Evolutionary conservation across 2,888 invertebrate genomes (phyloP).

Genomic region (Dasypolia templi): DNA sequence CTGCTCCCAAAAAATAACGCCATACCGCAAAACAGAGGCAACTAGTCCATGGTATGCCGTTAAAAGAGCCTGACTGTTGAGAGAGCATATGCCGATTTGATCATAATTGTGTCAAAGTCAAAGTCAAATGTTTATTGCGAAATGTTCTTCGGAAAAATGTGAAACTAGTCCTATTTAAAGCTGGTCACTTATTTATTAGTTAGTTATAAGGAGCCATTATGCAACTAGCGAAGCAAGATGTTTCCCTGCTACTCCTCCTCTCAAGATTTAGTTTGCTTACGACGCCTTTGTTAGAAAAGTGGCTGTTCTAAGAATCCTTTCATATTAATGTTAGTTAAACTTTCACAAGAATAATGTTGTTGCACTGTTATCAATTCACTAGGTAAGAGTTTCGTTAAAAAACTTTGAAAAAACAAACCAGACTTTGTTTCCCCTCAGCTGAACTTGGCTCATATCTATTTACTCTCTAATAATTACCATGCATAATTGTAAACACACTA

Average conservation of each 20-base stretch:
- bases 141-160: too few species aligned
- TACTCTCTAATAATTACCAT: slow-evolving; percentile 10
- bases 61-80: too few species aligned
- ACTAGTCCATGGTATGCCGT: too few species aligned
- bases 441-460: not conserved
- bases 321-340: slow-evolving; percentile 21
- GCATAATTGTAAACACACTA: slow-evolving; percentile 4
- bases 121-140: too few species aligned
- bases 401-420: not conserved
- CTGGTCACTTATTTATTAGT: not conserved
- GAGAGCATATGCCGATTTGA: too few species aligned
- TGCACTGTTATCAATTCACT: not conserved
- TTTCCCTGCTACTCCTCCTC: not conserved
- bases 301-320: slow-evolving; percentile 7
- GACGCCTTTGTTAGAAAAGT: not conserved
- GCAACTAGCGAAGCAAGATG: not conserved
- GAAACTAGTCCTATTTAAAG: too few species aligned
- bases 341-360: slow-evolving; percentile 22
- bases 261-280: not conserved
- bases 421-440: too few species aligned
- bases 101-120: too few species aligned
- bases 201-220: not conserved
- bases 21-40: too few species aligned
- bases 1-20: too few species aligned
- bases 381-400: not conserved